Evolutionary conservation across 2,888 invertebrate species (phyloP).

Genomic region (Cheilosia scutellata): DNA sequence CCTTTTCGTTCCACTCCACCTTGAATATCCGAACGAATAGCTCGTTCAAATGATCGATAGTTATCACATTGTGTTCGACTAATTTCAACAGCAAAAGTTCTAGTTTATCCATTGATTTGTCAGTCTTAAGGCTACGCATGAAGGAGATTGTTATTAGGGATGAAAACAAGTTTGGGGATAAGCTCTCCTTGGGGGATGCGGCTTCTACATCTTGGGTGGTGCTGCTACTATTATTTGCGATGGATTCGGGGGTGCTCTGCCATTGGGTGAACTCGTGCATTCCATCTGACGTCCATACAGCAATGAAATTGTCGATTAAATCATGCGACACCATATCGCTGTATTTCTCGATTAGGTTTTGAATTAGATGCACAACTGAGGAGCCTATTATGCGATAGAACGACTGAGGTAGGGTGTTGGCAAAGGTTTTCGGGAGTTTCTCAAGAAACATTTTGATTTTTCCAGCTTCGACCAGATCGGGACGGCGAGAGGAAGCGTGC

Average conservation of each 20-base stretch:
- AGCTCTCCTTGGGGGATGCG: conserved; percentile 10
- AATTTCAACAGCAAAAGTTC: conserved; percentile 84
- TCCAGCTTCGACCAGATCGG: conserved; percentile 77
- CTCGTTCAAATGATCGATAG: conserved; percentile 87
- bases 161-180: conserved; percentile 50
- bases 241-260: conserved; percentile 15
- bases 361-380: conserved; percentile 79
- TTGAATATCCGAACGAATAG: conserved; percentile 89
- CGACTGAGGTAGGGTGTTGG: conserved; percentile 79
- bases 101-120: conserved; percentile 84
- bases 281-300: conserved; percentile 76
- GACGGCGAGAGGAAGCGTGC: conserved; percentile 79
- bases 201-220: conserved; percentile 17
- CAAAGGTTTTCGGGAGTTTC: conserved; percentile 76
- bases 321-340: conserved; percentile 77
- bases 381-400: conserved; percentile 80
- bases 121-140: conserved; percentile 78
- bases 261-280: conserved; percentile 73
- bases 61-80: conserved; percentile 86
- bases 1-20: conserved; percentile 87
- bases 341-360: conserved; percentile 80
- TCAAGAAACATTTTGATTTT: conserved; percentile 77
- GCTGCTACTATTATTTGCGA: conserved; percentile 4
- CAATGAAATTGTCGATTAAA: conserved; percentile 77
- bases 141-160: conserved; percentile 79